phyloP scores from a whole-genome alignment of 1,140 invertebrate species.

The Panagrolaimus sp. region DNA sequence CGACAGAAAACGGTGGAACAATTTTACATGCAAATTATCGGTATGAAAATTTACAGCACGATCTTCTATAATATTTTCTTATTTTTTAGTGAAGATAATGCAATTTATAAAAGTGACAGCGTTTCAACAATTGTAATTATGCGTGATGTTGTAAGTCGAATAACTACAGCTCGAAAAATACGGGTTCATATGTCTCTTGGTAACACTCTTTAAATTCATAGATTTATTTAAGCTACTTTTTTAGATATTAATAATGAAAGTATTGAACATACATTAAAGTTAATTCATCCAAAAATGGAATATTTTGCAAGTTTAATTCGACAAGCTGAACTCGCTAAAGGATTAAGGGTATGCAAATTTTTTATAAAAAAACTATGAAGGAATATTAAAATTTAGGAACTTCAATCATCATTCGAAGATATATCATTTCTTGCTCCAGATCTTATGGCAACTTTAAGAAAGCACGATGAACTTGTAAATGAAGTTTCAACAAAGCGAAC shows the following conservation, averaged over 20 bases:
- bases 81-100: slow-evolving; percentile 66
- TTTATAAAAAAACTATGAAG: slow-evolving; percentile 15
- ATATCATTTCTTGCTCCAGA: slow-evolving; percentile 59
- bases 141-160: slow-evolving; percentile 75
- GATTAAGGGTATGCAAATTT: slow-evolving; percentile 62
- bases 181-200: slow-evolving; percentile 69
- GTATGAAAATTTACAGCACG: too few species aligned
- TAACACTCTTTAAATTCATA: slow-evolving; percentile 57
- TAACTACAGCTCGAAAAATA: slow-evolving; percentile 78
- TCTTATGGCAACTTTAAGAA: slow-evolving; percentile 61
- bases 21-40: slow-evolving; percentile 63
- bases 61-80: too few species aligned
- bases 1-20: slow-evolving; percentile 62
- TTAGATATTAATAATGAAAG: slow-evolving; percentile 67
- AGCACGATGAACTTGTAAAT: slow-evolving; percentile 66
- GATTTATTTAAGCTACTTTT: slow-evolving; percentile 21
- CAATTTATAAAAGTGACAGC: slow-evolving; percentile 74
- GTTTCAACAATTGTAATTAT: slow-evolving; percentile 78
- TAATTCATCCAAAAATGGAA: slow-evolving; percentile 69
- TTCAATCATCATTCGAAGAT: slow-evolving; percentile 52
- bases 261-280: slow-evolving; percentile 66
- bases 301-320: slow-evolving; percentile 61
- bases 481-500: slow-evolving; percentile 66
- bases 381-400: slow-evolving; percentile 38
- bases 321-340: slow-evolving; percentile 63